Percentiles rank a stretch among this genome's conserved stretches.
These are phyloP conservation scores for Glossophaga mutica DNA, from an alignment of 2,797 vertebrate genomes.

Conservation along the genomic window DNA sequence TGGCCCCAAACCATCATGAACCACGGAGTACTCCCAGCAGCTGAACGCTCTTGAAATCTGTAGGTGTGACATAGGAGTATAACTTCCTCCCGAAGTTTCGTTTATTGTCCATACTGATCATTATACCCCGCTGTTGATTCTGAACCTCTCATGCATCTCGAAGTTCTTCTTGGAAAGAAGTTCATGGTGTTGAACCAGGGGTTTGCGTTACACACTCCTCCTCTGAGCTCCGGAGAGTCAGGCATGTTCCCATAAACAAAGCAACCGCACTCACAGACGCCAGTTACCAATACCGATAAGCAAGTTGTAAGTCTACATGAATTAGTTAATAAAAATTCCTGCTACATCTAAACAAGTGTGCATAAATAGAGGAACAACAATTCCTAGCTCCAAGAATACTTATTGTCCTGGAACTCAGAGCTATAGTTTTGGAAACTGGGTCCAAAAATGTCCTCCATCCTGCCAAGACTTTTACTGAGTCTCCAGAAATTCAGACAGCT, in stretches of 20 bases:
- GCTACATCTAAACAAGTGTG: not conserved
- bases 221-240: not conserved
- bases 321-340: not conserved
- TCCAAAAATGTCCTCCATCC: not conserved
- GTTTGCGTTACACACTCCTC: not conserved
- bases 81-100: not conserved
- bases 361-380: not conserved
- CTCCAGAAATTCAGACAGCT: not conserved
- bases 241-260: not conserved
- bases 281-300: not conserved
- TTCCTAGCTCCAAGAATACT: not conserved
- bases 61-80: not conserved
- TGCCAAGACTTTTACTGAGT: not conserved
- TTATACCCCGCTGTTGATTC: not conserved
- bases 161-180: not conserved
- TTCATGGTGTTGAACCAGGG: accelerated
- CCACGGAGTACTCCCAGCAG: not conserved
- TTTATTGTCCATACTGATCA: not conserved
- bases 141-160: not conserved
- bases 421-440: not conserved
- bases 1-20: not conserved
- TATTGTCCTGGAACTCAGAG: not conserved
- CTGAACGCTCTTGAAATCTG: not conserved
- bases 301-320: not conserved
- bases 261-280: not conserved